A percentile compares a stretch with the other conserved stretches of the same genome.
Conservation (phyloP, 2,113 vertebrate genomes). For the Tenrec ecaudatus region DNA sequence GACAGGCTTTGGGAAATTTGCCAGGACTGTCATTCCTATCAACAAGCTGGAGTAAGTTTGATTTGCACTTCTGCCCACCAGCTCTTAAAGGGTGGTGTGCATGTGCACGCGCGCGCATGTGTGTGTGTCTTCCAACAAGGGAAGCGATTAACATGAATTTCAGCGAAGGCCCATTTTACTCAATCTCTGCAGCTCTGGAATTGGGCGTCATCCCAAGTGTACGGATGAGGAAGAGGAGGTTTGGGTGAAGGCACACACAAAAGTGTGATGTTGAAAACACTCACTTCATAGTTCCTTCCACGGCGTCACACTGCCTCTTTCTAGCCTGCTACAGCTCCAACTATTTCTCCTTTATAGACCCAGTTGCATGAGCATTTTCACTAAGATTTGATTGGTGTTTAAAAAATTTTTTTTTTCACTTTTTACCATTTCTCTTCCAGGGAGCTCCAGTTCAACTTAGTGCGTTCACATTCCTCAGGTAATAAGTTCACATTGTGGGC, state of each 20-base stretch:
- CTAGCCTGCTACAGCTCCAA: neutral
- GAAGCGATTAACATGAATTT: neutral
- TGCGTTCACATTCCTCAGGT: slow-evolving; percentile 99
- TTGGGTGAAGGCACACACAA: neutral
- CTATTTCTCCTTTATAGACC: neutral
- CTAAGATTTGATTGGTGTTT: neutral
- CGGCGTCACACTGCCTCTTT: neutral
- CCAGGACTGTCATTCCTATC: slow-evolving; percentile 95
- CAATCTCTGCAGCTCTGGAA: neutral
- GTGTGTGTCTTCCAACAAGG: neutral
- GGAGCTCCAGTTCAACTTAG: slow-evolving; percentile 97
- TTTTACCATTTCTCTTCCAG: slow-evolving; percentile 81
- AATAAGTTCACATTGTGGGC: neutral
- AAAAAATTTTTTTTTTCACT: neutral
- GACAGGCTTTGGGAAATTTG: slow-evolving; percentile 99
- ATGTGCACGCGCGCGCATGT: too few species aligned
- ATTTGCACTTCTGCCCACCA: neutral
- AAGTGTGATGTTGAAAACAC: neutral
- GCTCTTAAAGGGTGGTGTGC: neutral
- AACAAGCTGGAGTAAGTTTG: slow-evolving; percentile 93
- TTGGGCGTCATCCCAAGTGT: neutral
- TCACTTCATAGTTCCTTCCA: neutral
- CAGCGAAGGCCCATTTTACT: neutral
- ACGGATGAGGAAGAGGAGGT: neutral
- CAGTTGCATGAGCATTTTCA: neutral